Conservation (phyloP, 1,140 invertebrate genomes). For the Eufriesea mexicana region DNA sequence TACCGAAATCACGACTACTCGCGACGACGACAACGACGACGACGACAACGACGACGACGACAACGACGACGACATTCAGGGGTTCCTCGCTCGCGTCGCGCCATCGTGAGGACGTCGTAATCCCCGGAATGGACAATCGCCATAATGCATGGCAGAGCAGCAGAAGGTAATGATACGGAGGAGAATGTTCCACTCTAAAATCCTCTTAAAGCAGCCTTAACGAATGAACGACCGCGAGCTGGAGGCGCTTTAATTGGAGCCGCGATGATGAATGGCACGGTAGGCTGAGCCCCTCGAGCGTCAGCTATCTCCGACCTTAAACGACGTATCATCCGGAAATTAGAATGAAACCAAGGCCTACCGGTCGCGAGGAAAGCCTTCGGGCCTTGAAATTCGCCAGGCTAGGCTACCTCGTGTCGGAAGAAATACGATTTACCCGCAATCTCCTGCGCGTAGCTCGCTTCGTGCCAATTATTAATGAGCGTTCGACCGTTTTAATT, state of each 20-base stretch:
- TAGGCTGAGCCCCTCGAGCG: conserved; percentile 7
- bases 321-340: conserved; percentile 36
- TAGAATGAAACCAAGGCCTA: conserved; percentile 29
- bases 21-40: too few relatives aligned
- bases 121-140: conserved; percentile 13
- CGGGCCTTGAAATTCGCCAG: conserved; percentile 11
- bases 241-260: conserved; percentile 38
- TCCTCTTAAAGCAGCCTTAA: conserved; percentile 31
- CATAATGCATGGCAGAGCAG: neutral
- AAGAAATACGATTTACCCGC: neutral
- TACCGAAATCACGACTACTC: neutral
- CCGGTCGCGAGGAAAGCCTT: neutral
- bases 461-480: conserved; percentile 1
- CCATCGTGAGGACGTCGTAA: neutral
- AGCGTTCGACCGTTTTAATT: conserved; percentile 30
- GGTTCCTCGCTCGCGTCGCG: neutral
- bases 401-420: neutral
- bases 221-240: conserved; percentile 35
- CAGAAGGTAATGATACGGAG: neutral
- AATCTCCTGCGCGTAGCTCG: neutral
- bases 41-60: too few relatives aligned
- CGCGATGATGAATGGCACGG: conserved; percentile 38
- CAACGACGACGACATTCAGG: neutral
- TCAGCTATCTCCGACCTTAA: conserved; percentile 32
- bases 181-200: neutral